Conservation (phyloP, 2,113 vertebrate species). For the Rhinolophus sinicus region DNA sequence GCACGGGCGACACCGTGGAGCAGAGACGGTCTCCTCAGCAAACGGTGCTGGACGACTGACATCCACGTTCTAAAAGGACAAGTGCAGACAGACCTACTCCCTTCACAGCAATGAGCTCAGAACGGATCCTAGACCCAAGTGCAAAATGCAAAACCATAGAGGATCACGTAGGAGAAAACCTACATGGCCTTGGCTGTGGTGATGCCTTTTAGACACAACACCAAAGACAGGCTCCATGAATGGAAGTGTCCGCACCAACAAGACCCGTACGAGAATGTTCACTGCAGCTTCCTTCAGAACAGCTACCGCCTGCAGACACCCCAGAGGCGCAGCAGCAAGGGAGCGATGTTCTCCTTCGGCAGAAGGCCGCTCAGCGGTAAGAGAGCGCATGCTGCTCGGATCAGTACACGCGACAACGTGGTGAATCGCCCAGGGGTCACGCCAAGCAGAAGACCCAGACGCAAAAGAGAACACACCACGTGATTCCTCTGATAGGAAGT, state of each 20-base stretch:
- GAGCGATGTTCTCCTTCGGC: too few relatives aligned
- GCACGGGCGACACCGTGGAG: not conserved
- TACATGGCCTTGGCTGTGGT: not conserved
- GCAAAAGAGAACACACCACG: accelerated
- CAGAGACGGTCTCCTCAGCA: not conserved
- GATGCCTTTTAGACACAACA: not conserved
- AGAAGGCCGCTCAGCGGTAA: not conserved
- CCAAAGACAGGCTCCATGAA: accelerated
- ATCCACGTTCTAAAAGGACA: accelerated
- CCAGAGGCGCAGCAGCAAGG: not conserved
- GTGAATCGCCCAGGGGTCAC: accelerated
- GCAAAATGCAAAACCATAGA: not conserved
- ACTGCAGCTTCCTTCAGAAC: not conserved
- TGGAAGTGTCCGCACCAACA: not conserved
- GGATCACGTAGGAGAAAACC: not conserved
- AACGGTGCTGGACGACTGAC: too few relatives aligned
- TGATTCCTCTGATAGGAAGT: accelerated
- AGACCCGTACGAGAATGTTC: not conserved
- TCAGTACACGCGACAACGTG: accelerated
- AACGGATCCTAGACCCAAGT: too few relatives aligned
- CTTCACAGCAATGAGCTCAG: not conserved
- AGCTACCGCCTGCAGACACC: not conserved
- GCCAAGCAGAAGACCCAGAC: not conserved
- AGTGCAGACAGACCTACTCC: not conserved
- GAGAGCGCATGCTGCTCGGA: not conserved